Base-by-base conservation (phyloP, 2,888 invertebrate genomes). In the Ypsolopha scabrella region DNA sequence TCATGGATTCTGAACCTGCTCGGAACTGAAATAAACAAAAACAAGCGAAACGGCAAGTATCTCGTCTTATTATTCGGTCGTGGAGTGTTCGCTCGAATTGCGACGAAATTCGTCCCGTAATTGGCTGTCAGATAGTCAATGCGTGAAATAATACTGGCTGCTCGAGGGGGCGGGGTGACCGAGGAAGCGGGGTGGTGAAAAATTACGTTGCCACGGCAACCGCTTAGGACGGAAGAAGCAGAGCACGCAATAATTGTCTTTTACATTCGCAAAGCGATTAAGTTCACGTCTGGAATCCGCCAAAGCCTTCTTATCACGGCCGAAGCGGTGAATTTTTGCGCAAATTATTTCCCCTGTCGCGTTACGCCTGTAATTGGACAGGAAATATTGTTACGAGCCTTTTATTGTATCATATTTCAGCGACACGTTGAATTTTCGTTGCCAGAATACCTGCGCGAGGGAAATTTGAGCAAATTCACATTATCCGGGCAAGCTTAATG, bases 71-170 rank as follows among this genome's bases (percentile, higher is more conserved):
- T 50, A 43, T 43, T 43, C 41, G 10, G 50, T 34, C 11, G 34
- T 13, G 8, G 37, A 35, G 34, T 14, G 33, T n/a, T 35, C 64
- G 62, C 62, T 65, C 60, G 65, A 66, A 67, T 65, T 60, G 57
- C 57, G 57, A 63, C 64, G 39, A 66, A 68, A 70, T 67, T 55
- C 64, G 58, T 59, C 58, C 57, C 58, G 56, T 77, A 75, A 76
- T 76, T 76, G 78, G 67, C 65, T 68, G 64, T 60, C 61, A 64
- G 65, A 57, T 65, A 70, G 69, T 72, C 73, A 72, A 71, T 71
- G 72, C 70, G 70, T 70, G 67, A 73, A 74, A 74, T 71, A 66
- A 72, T 70, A 60, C 60, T 47, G 13, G 43, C 1, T 54, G 54
- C 60, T 53, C 60, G 55, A 58, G 60, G 60, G 59, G 60, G 54